Evolutionary conservation across 2,113 vertebrate genomes (phyloP).

Genomic region (Microtus richardsoni): DNA sequence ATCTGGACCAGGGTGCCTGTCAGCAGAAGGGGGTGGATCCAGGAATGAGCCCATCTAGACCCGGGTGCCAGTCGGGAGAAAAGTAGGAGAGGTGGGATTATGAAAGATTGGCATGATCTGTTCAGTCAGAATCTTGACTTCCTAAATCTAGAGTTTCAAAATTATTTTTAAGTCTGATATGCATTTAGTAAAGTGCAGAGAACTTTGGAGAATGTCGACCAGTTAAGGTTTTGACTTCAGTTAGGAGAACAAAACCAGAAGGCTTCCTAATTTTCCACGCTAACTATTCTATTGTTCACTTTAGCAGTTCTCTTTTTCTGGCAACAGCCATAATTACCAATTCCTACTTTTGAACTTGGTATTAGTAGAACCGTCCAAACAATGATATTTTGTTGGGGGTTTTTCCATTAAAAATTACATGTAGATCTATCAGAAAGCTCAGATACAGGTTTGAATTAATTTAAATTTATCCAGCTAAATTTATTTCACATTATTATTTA

Average conservation of each 20-base stretch:
- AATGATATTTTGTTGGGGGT: neutral
- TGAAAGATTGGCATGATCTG: slow-evolving; percentile 23
- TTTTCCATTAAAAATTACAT: neutral
- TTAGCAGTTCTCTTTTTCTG: too few species aligned
- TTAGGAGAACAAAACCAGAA: neutral
- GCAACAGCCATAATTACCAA: neutral
- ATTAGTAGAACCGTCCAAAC: neutral
- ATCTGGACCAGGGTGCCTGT: slow-evolving; percentile 67
- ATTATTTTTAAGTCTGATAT: neutral
- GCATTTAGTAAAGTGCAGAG: neutral
- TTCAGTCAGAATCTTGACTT: neutral
- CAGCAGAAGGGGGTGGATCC: too few species aligned
- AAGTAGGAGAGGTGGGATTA: slow-evolving; percentile 31
- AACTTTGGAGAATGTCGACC: neutral
- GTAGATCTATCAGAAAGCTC: neutral
- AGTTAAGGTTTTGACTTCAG: neutral
- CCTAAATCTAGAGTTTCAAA: neutral
- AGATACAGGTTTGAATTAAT: neutral
- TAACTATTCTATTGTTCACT: neutral
- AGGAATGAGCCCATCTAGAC: slow-evolving; percentile 37
- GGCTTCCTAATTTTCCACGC: neutral
- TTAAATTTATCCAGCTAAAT: neutral
- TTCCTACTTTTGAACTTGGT: neutral
- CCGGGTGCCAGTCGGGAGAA: slow-evolving; percentile 69
- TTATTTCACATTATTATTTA: neutral